Conservation (phyloP, 2,888 invertebrate genomes). For the Nasonovia ribisnigri region DNA sequence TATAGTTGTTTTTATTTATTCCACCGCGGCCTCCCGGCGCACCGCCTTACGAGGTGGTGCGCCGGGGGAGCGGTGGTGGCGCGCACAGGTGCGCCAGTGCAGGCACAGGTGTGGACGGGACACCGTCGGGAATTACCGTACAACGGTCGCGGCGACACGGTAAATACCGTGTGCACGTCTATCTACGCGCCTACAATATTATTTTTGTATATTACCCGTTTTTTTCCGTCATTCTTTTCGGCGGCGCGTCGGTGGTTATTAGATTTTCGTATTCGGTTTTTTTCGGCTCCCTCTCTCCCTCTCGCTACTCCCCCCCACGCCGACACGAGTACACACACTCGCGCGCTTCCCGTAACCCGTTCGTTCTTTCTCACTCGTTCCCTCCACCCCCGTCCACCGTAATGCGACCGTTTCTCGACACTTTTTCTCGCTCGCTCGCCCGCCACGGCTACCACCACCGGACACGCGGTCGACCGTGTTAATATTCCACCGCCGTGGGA, state of each 20-base stretch:
- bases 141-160: constrained; percentile 41
- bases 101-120: constrained; percentile 58
- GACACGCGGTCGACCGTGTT: constrained; percentile 64
- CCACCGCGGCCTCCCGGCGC: neutral
- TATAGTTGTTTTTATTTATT: constrained; percentile 37
- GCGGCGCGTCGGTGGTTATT: constrained; percentile 29
- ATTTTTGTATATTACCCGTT: constrained; percentile 6
- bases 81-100: constrained; percentile 63
- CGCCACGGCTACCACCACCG: constrained; percentile 12
- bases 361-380: constrained; percentile 1
- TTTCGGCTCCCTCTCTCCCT: constrained; percentile 45
- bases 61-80: neutral
- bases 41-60: no score
- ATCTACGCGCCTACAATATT: neutral
- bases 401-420: neutral
- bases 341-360: neutral
- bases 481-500: constrained; percentile 60
- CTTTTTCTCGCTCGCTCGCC: constrained; percentile 37
- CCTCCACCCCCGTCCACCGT: neutral
- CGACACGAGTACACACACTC: neutral
- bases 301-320: neutral
- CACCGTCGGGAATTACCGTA: constrained; percentile 57
- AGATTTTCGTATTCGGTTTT: constrained; percentile 48
- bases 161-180: constrained; percentile 50
- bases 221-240: neutral